phyloP scores from a whole-genome alignment of 2,888 invertebrate genomes.

The Helleia helle region DNA sequence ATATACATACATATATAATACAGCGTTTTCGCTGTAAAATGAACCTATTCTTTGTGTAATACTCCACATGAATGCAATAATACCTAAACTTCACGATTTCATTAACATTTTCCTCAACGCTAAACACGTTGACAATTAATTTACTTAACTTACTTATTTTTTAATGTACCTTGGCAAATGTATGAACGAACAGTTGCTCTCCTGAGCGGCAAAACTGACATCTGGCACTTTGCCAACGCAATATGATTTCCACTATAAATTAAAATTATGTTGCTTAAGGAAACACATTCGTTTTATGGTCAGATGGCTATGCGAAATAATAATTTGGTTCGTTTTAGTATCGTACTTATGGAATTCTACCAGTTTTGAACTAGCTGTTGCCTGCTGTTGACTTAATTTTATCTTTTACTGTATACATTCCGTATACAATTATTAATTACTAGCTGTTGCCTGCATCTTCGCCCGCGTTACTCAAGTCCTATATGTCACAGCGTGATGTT shows the following conservation, averaged over 20 bases:
- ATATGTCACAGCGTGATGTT: too few species aligned
- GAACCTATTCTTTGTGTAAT: too few species aligned
- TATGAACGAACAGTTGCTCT: background rate
- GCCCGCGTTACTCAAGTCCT: too few species aligned
- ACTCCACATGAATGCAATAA: too few species aligned
- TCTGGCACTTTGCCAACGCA: background rate
- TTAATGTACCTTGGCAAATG: constrained; percentile 2
- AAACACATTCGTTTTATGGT: constrained; percentile 4
- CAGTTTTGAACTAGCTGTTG: too few species aligned
- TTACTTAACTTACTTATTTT: background rate
- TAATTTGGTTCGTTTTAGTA: constrained; percentile 4
- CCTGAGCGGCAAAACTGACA: background rate
- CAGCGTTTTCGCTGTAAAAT: too few species aligned
- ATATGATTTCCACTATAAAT: constrained; percentile 8
- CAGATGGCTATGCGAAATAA: constrained; percentile 4
- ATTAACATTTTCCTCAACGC: too few species aligned
- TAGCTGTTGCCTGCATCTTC: too few species aligned
- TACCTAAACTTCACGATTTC: too few species aligned
- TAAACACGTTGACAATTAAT: too few species aligned
- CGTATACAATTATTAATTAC: background rate
- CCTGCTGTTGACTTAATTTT: too few species aligned
- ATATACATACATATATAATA: too few species aligned
- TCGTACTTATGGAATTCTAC: background rate
- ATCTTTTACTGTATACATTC: background rate
- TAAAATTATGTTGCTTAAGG: constrained; percentile 4